Conservation (phyloP, 2,113 vertebrate species). For the Centrocercus urophasianus region DNA sequence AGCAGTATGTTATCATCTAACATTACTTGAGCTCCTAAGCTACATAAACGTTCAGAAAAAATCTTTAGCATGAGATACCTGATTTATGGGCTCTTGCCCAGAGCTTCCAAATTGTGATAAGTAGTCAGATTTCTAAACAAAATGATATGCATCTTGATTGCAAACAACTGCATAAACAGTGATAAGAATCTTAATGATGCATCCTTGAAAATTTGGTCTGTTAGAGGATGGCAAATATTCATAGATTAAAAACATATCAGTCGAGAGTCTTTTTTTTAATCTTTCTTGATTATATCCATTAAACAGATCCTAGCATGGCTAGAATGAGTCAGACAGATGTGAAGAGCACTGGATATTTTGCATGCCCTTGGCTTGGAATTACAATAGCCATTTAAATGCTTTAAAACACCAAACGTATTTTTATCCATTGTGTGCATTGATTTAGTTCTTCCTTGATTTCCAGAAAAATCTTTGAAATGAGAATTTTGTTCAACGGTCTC, state of each 20-base stretch:
- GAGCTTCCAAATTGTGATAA: not conserved
- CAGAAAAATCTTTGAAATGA: conserved; percentile 5
- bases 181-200: not conserved
- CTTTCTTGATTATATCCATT: not conserved
- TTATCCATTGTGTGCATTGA: not conserved
- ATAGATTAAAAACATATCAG: not conserved
- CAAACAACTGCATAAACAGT: not conserved
- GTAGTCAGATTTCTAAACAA: not conserved
- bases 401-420: not conserved
- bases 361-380: not conserved
- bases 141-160: not conserved
- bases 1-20: not conserved
- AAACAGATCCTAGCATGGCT: not conserved
- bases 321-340: not conserved
- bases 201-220: not conserved
- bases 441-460: conserved; percentile 1
- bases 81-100: conserved; percentile 14
- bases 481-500: not conserved
- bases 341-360: not conserved
- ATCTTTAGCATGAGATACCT: not conserved
- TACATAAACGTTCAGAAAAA: not conserved
- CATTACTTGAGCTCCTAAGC: not conserved
- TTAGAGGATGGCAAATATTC: not conserved
- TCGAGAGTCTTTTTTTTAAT: not conserved
- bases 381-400: not conserved